Evolutionary conservation across 1,140 invertebrate species (phyloP).

Genomic region (Euura saliciscinereae): DNA sequence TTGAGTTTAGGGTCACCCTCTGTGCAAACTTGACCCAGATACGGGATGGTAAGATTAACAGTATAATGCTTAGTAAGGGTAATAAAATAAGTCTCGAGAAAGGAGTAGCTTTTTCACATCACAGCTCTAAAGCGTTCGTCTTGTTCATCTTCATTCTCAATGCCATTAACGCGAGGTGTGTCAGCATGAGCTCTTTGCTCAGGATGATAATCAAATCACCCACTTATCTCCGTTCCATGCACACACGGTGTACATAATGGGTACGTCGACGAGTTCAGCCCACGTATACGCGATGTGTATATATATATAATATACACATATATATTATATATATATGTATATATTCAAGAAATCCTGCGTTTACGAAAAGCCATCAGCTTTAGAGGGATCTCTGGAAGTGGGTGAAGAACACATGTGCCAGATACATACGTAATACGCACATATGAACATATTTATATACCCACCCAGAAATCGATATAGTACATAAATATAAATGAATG

Average conservation of each 20-base stretch:
- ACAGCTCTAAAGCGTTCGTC: neutral
- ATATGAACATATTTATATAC: no score
- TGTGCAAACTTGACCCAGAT: no score
- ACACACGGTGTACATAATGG: neutral
- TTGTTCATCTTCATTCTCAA: neutral
- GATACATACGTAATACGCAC: no score
- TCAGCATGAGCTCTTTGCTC: neutral
- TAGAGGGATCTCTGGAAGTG: no score
- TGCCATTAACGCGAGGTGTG: neutral
- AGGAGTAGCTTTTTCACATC: neutral
- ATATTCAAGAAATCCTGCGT: no score
- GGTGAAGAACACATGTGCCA: no score
- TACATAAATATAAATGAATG: no score
- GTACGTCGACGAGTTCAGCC: neutral
- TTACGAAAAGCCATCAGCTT: neutral
- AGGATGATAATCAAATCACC: constrained; percentile 3
- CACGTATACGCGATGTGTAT: neutral
- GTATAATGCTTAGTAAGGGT: neutral
- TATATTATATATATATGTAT: no score
- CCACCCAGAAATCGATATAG: no score
- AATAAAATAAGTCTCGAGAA: neutral
- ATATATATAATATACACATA: neutral
- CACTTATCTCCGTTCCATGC: neutral
- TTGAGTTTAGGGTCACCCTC: no score
- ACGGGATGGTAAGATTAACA: no score